Percentiles rank a stretch among this genome's conserved stretches.
Conservation (phyloP, 2,113 vertebrate genomes). For the Bufo bufo region DNA sequence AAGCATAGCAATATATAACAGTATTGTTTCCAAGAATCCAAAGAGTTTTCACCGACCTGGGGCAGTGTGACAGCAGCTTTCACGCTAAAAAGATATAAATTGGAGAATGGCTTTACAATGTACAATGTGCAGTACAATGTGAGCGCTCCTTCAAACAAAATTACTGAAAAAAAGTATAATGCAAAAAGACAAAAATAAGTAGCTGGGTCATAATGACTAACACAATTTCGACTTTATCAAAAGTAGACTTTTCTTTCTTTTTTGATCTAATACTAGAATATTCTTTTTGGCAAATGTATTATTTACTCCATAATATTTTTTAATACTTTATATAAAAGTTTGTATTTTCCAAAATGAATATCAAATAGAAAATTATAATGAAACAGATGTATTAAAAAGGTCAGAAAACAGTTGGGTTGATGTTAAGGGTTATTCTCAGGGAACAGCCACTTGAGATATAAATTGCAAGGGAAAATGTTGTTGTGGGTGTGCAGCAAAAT, state of each 20-base stretch:
- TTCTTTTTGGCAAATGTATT: not conserved
- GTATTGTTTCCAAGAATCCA: not conserved
- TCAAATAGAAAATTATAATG: too few species aligned
- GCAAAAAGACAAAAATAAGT: not conserved
- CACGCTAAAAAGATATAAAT: not conserved
- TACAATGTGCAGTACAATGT: not conserved
- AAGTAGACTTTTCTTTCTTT: not conserved
- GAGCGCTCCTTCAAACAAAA: not conserved
- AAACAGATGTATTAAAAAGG: too few species aligned
- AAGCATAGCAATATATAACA: not conserved
- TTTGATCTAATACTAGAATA: not conserved
- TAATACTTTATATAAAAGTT: not conserved
- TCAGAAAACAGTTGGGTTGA: too few species aligned
- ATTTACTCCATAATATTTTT: not conserved
- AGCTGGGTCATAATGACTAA: constrained; percentile 25
- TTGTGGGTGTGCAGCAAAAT: too few species aligned
- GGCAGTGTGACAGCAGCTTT: constrained; percentile 31
- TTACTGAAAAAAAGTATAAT: not conserved
- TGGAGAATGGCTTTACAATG: not conserved
- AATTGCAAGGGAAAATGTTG: too few species aligned
- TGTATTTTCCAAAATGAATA: too few species aligned
- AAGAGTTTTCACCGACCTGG: not conserved
- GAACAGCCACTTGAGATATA: too few species aligned
- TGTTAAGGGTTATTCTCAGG: too few species aligned
- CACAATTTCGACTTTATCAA: not conserved